Conservation (phyloP, 2,888 invertebrate genomes). For the Deilephila porcellus region DNA sequence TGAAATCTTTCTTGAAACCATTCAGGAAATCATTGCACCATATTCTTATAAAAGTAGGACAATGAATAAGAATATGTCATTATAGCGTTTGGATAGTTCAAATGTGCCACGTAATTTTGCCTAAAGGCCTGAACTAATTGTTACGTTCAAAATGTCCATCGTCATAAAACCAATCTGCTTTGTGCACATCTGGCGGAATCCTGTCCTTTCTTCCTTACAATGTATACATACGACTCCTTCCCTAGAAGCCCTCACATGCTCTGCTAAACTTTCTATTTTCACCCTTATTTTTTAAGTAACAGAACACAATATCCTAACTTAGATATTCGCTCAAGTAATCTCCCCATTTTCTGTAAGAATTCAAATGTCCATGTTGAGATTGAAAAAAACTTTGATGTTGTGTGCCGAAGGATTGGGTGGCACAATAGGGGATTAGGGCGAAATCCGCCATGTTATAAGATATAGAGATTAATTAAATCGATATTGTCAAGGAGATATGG, state of each 20-base stretch:
- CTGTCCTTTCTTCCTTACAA: conserved; percentile 30
- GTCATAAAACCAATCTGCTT: conserved; percentile 25
- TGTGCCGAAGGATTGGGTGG: conserved; percentile 40
- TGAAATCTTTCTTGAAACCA: too few species aligned
- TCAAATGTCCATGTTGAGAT: conserved; percentile 47
- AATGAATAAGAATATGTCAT: too few species aligned
- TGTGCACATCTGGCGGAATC: conserved; percentile 29
- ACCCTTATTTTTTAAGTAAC: background rate
- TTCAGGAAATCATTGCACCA: too few species aligned
- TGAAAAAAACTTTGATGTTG: conserved; percentile 51
- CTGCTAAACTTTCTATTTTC: background rate
- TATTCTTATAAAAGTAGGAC: too few species aligned
- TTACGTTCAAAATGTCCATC: conserved; percentile 11
- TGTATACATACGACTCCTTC: conserved; percentile 24
- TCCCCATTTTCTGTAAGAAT: conserved; percentile 45
- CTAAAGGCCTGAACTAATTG: background rate
- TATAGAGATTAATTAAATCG: conserved; percentile 22
- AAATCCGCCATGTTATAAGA: conserved; percentile 24
- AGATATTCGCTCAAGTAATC: background rate
- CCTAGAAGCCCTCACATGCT: conserved; percentile 1
- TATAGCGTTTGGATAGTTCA: background rate
- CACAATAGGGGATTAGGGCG: conserved; percentile 39
- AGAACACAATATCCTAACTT: background rate
- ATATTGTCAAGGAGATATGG: background rate
- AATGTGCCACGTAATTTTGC: background rate